These are phyloP conservation scores for Sciurus carolinensis DNA, from an alignment of 2,797 vertebrate genomes.

Conservation along the genomic window DNA sequence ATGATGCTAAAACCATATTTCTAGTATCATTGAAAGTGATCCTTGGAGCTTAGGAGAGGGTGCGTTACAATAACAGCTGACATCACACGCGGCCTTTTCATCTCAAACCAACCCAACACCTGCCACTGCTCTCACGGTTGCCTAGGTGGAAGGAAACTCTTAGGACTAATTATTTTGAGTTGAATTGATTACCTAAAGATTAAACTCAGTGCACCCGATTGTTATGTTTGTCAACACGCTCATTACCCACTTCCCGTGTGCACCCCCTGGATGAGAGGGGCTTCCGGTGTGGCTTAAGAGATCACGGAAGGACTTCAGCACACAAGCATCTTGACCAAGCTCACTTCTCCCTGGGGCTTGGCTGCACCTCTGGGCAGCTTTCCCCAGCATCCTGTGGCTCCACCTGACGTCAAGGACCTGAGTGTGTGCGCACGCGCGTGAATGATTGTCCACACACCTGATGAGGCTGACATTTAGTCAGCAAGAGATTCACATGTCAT, in stretches of 20 bases:
- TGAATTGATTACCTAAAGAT: conserved; percentile 55
- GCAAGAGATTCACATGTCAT: background rate
- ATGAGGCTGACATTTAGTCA: background rate
- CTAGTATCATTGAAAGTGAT: conserved; percentile 57
- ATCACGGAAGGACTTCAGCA: background rate
- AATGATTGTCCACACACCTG: background rate
- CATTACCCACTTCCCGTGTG: background rate
- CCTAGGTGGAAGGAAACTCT: conserved; percentile 54
- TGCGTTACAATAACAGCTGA: background rate
- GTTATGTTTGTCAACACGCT: background rate
- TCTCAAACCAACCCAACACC: conserved; percentile 63
- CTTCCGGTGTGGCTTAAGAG: background rate
- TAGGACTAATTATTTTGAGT: conserved; percentile 48
- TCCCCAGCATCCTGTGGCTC: background rate
- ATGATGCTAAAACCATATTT: conserved; percentile 55
- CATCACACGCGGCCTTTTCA: conserved; percentile 8
- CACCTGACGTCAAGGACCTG: background rate
- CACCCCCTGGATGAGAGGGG: background rate
- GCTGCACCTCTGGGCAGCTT: background rate
- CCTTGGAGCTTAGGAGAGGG: background rate
- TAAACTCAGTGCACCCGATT: background rate
- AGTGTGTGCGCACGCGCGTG: background rate
- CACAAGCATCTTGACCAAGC: conserved; percentile 21
- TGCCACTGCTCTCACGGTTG: conserved; percentile 33
- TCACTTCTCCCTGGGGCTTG: conserved; percentile 14